These are phyloP conservation scores for Pagetopsis macropterus DNA, from an alignment of 2,797 vertebrate species.

Conservation along the genomic window DNA sequence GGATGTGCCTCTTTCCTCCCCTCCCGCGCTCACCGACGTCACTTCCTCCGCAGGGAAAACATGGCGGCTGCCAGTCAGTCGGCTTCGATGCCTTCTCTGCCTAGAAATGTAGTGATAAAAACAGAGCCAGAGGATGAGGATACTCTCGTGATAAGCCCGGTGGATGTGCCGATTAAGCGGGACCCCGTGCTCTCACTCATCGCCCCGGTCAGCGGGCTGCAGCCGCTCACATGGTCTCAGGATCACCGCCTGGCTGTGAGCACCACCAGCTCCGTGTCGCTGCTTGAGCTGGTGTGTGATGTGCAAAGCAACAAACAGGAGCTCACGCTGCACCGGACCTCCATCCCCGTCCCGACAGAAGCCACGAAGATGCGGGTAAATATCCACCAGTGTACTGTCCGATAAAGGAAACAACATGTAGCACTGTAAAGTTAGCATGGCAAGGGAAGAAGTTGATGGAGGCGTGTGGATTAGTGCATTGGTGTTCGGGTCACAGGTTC, in stretches of 20 bases:
- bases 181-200: conserved; percentile 87
- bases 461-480: too few relatives aligned
- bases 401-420: not conserved
- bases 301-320: conserved; percentile 86
- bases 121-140: conserved; percentile 62
- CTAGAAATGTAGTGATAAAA: conserved; percentile 43
- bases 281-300: conserved; percentile 92
- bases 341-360: conserved; percentile 83
- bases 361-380: conserved; percentile 85
- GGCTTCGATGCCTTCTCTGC: not conserved
- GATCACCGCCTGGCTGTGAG: conserved; percentile 92
- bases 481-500: too few relatives aligned
- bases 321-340: conserved; percentile 89
- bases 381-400: not conserved
- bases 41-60: conserved; percentile 72
- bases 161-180: conserved; percentile 57
- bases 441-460: not conserved
- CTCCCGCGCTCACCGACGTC: conserved; percentile 10
- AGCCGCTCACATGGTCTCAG: conserved; percentile 93
- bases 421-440: not conserved
- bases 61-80: conserved; percentile 76
- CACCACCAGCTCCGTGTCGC: conserved; percentile 85
- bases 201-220: conserved; percentile 87
- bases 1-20: conserved; percentile 49
- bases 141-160: conserved; percentile 53